These are phyloP conservation scores for Garrulus glandarius DNA, from an alignment of 2,797 vertebrate species.

Conservation along the genomic window DNA sequence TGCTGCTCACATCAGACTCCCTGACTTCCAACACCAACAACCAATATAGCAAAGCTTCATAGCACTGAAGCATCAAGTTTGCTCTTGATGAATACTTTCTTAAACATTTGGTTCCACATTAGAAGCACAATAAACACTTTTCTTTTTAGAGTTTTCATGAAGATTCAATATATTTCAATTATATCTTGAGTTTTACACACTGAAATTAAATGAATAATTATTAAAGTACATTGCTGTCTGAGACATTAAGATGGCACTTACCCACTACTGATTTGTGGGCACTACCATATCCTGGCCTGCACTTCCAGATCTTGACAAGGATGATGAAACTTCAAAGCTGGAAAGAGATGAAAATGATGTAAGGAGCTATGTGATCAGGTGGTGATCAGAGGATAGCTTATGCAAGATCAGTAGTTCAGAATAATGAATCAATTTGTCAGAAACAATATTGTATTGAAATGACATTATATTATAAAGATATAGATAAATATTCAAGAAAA, in stretches of 20 bases:
- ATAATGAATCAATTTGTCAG: background rate
- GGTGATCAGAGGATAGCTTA: background rate
- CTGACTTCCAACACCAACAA: background rate
- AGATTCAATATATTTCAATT: background rate
- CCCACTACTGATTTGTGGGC: background rate
- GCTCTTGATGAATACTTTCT: background rate
- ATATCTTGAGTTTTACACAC: background rate
- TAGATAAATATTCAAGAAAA: background rate
- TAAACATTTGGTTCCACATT: background rate
- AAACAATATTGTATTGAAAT: background rate
- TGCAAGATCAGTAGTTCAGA: background rate
- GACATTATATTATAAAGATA: background rate
- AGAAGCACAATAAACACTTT: background rate
- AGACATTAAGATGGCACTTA: background rate
- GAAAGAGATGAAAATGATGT: background rate
- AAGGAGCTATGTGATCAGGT: background rate
- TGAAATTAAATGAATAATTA: background rate
- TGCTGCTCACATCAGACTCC: background rate
- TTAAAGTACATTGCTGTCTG: background rate
- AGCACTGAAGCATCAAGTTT: background rate
- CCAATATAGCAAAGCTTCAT: fast-evolving
- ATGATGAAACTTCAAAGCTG: background rate
- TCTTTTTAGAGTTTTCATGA: background rate
- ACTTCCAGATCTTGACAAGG: background rate
- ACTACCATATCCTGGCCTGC: background rate